Conservation (phyloP, 2,888 invertebrate species). For the Ornithoptera priamus region DNA sequence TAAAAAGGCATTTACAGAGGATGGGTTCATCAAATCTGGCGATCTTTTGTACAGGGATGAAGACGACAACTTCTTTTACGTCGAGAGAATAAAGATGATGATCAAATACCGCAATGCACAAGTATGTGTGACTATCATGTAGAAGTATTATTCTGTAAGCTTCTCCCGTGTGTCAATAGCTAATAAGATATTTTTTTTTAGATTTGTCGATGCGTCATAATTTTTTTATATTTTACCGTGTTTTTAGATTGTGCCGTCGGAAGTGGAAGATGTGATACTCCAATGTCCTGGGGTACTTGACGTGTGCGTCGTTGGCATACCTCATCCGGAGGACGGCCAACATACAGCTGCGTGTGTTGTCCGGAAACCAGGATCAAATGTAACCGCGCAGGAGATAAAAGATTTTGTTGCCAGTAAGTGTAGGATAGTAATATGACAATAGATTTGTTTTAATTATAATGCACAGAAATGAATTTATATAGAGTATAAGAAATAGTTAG, state of each 20-base stretch:
- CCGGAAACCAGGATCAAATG: conserved; percentile 36
- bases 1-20: conserved; percentile 50
- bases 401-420: conserved; percentile 54
- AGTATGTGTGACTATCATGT: conserved; percentile 42
- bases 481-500: no score
- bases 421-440: neutral
- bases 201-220: neutral
- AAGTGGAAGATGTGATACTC: conserved; percentile 58
- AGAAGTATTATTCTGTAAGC: no score
- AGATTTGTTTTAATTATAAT: no score
- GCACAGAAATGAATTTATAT: no score
- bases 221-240: neutral
- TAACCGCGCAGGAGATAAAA: conserved; percentile 58
- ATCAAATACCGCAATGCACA: conserved; percentile 58
- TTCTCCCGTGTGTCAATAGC: no score
- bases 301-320: conserved; percentile 59
- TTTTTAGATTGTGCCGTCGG: conserved; percentile 54
- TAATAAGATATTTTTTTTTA: no score
- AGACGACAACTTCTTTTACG: conserved; percentile 52
- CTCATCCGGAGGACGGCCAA: conserved; percentile 51
- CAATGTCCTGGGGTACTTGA: conserved; percentile 50
- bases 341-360: conserved; percentile 57
- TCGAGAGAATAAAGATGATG: conserved; percentile 59
- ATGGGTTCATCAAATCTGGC: conserved; percentile 64
- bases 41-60: conserved; percentile 61